These are phyloP conservation scores for Labeo catla DNA, from an alignment of 2,113 vertebrate species.

Conservation along the genomic window DNA sequence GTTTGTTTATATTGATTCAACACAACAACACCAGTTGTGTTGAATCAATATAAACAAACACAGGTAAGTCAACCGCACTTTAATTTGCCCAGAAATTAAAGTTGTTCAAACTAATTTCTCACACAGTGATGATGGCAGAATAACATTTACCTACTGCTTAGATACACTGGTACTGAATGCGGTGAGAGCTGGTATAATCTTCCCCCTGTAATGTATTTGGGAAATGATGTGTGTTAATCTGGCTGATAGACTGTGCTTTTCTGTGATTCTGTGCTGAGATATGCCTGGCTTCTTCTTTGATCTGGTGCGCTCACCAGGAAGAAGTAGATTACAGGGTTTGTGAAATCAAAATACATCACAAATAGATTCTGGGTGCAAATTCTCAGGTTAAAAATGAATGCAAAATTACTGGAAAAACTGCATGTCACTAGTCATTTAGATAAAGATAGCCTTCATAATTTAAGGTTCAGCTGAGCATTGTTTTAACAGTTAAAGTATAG, in stretches of 20 bases:
- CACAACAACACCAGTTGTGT: conserved; percentile 11
- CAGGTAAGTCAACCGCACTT: conserved; percentile 26
- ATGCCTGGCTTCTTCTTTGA: conserved; percentile 69
- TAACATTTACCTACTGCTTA: conserved; percentile 2
- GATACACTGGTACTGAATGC: neutral
- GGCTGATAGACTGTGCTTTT: conserved; percentile 58
- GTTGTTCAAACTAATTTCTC: neutral
- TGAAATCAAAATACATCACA: conserved; percentile 69
- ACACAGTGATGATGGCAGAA: neutral
- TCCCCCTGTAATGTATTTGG: conserved; percentile 57
- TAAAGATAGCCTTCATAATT: conserved; percentile 8
- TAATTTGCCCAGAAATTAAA: conserved; percentile 18
- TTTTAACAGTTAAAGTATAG: neutral
- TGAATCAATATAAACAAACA: conserved; percentile 35
- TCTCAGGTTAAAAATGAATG: conserved; percentile 59
- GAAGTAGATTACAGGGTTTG: conserved; percentile 71
- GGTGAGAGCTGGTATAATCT: neutral
- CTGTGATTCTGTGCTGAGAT: conserved; percentile 68
- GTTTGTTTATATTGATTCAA: too few relatives aligned
- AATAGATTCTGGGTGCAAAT: conserved; percentile 60
- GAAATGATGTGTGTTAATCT: conserved; percentile 69
- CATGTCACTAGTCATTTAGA: neutral
- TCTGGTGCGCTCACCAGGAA: conserved; percentile 70
- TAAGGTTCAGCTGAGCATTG: neutral
- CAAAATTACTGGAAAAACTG: conserved; percentile 47